Evolutionary conservation across 2,797 vertebrate species (phyloP), one percentile per base, ranked within the genome.

Genomic region (Novumbra hubbsi): DNA sequence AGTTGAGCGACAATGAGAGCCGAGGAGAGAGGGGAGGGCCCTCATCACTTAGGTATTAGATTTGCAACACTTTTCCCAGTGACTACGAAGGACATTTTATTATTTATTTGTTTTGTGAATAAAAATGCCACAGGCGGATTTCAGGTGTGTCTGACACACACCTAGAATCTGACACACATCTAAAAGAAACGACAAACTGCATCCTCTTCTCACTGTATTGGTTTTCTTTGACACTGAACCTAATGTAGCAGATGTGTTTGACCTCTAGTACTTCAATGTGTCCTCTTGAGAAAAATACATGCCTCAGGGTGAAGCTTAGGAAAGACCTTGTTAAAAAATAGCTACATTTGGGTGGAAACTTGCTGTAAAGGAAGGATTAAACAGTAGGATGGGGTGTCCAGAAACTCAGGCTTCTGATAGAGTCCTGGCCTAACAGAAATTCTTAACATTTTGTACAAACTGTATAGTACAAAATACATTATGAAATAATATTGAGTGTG

Each of bases 1-100:
- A 81, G 85, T 76, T 48, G 82, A 80, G 65, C 34, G 63, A 45
- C 48, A 60, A 30, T 55, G 66, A n/a, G 21, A 28, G 67, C 34
- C 14, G 27, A 16, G 62, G 28, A 15, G 9, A 28, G 28, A 15
- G 24, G 27, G 17, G 0, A 32, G 24, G 64, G 30, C 67, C 21
- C 2, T 7, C 27, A 16, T 27, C 21, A 49, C 24, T 48, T 17
- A 32, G 16, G 45, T 50, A 49, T 50, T 50, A 24, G 7, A 48
- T 28, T 24, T 8, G 67, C 41, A 48, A 45, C 14, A 48, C 41
- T n/a, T 49, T 8, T 6, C 21, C 7, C 41, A 69, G 68, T 24
- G 3, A 27, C 21, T 49, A 24, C 45, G 15, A 14, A 28, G 27
- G 5, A 24, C 16, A 63, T 63, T 63, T 24, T 28, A 9, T 63